A percentile compares a stretch with the other conserved stretches of the same genome.
Evolutionary conservation across 2,113 vertebrate species (phyloP).

Genomic region (Blennius ocellaris): DNA sequence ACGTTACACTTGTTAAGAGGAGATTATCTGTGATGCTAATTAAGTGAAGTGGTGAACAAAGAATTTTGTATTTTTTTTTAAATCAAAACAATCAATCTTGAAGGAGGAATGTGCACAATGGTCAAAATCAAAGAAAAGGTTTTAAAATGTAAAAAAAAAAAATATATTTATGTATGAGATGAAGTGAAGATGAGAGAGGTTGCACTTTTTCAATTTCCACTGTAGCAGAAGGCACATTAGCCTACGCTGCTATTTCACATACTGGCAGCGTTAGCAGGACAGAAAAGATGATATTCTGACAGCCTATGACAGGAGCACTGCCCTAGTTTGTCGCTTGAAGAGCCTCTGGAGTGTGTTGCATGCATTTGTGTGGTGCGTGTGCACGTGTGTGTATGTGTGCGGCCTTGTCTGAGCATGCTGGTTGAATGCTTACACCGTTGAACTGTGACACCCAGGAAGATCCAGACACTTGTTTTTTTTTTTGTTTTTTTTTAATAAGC

Average conservation of each 20-base stretch:
- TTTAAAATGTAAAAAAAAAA: slow-evolving; percentile 35
- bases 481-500: slow-evolving; percentile 73
- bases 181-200: slow-evolving; percentile 26
- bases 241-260: slow-evolving; percentile 57
- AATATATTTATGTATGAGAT: slow-evolving; percentile 41
- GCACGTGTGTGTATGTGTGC: slow-evolving; percentile 12
- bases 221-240: slow-evolving; percentile 54
- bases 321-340: slow-evolving; percentile 73
- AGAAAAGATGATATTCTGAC: slow-evolving; percentile 61
- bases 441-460: slow-evolving; percentile 70
- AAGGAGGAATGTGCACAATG: slow-evolving; percentile 11
- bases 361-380: slow-evolving; percentile 10
- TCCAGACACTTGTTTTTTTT: slow-evolving; percentile 67
- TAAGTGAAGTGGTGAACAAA: not conserved
- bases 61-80: not conserved
- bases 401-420: slow-evolving; percentile 29
- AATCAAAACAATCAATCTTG: slow-evolving; percentile 1
- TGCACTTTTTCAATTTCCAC: slow-evolving; percentile 35
- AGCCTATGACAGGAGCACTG: slow-evolving; percentile 67
- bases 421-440: slow-evolving; percentile 57
- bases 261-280: slow-evolving; percentile 49
- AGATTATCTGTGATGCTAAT: slow-evolving; percentile 23
- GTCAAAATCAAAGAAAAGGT: not conserved
- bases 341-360: slow-evolving; percentile 48
- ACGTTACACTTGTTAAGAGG: not conserved